A percentile compares a stretch with the other conserved stretches of the same genome.
Conservation (phyloP, 2,888 invertebrate genomes). For the Synanthedon andrenaeformis region DNA sequence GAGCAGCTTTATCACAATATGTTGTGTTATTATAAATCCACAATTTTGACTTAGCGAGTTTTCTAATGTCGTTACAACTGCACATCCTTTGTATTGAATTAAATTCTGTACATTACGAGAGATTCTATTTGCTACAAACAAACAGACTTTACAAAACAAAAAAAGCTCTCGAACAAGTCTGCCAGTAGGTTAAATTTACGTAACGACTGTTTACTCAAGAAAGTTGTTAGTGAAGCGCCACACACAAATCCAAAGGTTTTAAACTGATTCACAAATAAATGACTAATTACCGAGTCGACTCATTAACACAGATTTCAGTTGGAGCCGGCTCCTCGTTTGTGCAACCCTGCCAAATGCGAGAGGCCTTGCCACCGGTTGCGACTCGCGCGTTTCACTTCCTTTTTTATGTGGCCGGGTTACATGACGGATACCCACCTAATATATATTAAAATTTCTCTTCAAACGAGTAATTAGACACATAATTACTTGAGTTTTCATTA, state of each 20-base stretch:
- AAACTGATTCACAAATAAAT: constrained; percentile 21
- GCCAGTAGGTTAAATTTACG: not conserved
- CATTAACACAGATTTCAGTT: constrained; percentile 17
- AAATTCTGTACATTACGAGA: no score
- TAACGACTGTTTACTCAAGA: not conserved
- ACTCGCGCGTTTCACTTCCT: not conserved
- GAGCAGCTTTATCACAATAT: no score
- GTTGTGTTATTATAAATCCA: no score
- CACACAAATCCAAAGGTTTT: not conserved
- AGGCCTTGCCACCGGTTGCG: constrained; percentile 10
- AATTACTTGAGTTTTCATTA: constrained; percentile 2
- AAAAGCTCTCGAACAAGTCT: not conserved
- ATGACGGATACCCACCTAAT: constrained; percentile 1
- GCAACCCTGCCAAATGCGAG: constrained; percentile 13
- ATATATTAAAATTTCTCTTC: not conserved
- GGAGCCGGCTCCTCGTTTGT: constrained; percentile 4
- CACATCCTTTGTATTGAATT: no score
- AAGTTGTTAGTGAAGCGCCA: not conserved
- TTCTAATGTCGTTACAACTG: no score
- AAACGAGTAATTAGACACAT: constrained; percentile 1
- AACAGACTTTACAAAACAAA: no score
- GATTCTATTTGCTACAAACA: no score
- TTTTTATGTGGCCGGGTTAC: constrained; percentile 1
- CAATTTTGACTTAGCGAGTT: no score
- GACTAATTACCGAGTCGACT: constrained; percentile 21